Conservation (phyloP, 2,888 invertebrate genomes). For the Antheraea yamamai region DNA sequence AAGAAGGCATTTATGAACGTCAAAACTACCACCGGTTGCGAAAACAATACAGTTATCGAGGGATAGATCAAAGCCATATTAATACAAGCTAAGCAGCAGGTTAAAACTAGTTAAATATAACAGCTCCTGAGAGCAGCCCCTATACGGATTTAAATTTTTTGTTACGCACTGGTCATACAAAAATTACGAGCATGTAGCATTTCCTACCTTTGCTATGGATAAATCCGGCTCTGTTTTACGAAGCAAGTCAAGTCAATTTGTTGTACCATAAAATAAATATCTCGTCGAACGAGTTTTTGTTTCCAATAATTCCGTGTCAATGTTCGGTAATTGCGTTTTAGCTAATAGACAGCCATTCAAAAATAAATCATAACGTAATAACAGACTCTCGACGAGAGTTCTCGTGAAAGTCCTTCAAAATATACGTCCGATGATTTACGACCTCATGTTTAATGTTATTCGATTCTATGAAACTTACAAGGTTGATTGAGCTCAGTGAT, state of each 20-base stretch:
- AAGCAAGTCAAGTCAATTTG: neutral
- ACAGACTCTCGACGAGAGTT: slow-evolving; percentile 13
- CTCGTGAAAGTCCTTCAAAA: slow-evolving; percentile 18
- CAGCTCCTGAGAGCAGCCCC: too few species aligned
- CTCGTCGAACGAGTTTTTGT: slow-evolving; percentile 9
- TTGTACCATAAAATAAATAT: neutral
- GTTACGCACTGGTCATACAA: too few species aligned
- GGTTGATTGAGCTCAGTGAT: neutral
- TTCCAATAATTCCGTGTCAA: slow-evolving; percentile 20
- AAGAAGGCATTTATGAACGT: too few species aligned
- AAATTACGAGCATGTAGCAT: too few species aligned
- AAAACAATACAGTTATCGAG: too few species aligned
- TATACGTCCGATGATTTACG: slow-evolving; percentile 14
- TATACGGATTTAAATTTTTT: too few species aligned
- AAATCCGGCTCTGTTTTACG: neutral
- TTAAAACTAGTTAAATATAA: too few species aligned
- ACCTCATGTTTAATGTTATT: neutral
- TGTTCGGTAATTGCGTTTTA: slow-evolving; percentile 18
- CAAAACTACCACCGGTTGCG: too few species aligned
- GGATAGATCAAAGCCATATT: too few species aligned
- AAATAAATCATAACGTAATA: slow-evolving; percentile 23
- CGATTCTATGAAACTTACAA: neutral
- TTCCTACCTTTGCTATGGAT: neutral
- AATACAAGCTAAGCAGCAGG: too few species aligned
- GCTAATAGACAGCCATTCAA: slow-evolving; percentile 11